A percentile compares a stretch with the other conserved stretches of the same genome.
Conservation (phyloP, 2,113 vertebrate species). For the Machaerirhynchus nigripectus region DNA sequence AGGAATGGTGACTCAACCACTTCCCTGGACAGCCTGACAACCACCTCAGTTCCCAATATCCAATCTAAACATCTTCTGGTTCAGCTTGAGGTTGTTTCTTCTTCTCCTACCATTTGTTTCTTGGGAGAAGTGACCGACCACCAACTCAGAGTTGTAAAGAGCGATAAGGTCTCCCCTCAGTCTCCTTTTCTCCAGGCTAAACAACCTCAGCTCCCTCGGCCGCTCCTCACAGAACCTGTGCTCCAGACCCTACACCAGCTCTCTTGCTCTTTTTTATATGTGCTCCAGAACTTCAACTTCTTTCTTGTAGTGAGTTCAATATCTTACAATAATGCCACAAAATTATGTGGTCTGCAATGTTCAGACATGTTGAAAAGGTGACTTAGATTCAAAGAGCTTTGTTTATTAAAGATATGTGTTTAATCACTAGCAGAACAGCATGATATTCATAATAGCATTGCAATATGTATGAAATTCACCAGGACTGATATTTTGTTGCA, state of each 20-base stretch:
- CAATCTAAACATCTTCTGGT: neutral
- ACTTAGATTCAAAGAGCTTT: neutral
- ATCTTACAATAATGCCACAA: neutral
- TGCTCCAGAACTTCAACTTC: neutral
- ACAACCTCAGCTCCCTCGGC: neutral
- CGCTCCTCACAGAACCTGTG: neutral
- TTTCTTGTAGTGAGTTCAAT: neutral
- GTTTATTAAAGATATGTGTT: neutral
- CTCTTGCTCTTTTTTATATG: neutral
- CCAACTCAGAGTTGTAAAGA: neutral
- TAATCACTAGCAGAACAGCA: neutral
- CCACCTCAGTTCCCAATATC: neutral
- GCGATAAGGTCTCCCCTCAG: rapidly evolving
- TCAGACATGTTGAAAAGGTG: neutral
- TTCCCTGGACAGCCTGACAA: neutral
- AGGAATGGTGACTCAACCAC: neutral
- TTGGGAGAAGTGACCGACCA: rapidly evolving
- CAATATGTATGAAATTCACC: neutral
- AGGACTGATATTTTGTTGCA: neutral
- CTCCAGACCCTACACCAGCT: neutral
- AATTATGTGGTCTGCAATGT: neutral
- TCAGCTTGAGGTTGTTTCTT: neutral
- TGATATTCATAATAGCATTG: neutral
- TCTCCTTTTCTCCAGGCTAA: neutral
- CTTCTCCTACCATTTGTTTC: neutral